Evolutionary conservation across 2,113 vertebrate genomes (phyloP).

Genomic region (Gyps fulvus): DNA sequence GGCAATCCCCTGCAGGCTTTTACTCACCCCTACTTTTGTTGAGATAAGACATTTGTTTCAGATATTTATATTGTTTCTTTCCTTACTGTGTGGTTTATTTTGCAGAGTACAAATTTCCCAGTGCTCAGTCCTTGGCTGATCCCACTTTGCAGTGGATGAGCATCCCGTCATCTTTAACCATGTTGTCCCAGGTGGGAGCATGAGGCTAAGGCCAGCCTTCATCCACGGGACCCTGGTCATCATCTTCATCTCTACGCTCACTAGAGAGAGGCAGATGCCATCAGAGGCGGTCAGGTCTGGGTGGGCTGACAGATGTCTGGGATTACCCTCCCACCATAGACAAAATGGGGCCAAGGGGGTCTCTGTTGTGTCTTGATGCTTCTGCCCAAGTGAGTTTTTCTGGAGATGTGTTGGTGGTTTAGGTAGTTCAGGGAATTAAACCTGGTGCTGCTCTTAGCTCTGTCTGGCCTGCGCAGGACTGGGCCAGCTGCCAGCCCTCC

Average conservation of each 20-base stretch:
- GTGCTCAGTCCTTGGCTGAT: neutral
- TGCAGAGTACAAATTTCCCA: neutral
- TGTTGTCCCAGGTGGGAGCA: neutral
- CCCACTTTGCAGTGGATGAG: neutral
- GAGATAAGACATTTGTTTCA: slow-evolving; percentile 31
- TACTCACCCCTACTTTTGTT: slow-evolving; percentile 25
- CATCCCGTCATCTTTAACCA: neutral
- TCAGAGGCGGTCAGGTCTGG: neutral
- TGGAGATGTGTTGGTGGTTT: neutral
- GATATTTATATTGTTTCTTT: slow-evolving; percentile 21
- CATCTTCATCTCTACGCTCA: neutral
- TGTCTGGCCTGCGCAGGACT: neutral
- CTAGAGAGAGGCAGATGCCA: neutral
- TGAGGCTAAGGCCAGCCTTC: neutral
- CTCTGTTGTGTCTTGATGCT: neutral
- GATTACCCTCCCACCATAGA: neutral
- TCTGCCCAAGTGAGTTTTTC: neutral
- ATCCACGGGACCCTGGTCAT: neutral
- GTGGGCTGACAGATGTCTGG: neutral
- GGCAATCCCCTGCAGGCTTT: slow-evolving; percentile 29
- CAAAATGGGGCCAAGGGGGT: rapidly evolving
- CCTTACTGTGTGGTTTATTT: neutral
- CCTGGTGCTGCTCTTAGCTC: neutral
- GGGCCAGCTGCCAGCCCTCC: neutral
- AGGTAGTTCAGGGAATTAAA: neutral